Evolutionary conservation across 2,113 vertebrate genomes (phyloP).

Genomic region (Zeus faber): DNA sequence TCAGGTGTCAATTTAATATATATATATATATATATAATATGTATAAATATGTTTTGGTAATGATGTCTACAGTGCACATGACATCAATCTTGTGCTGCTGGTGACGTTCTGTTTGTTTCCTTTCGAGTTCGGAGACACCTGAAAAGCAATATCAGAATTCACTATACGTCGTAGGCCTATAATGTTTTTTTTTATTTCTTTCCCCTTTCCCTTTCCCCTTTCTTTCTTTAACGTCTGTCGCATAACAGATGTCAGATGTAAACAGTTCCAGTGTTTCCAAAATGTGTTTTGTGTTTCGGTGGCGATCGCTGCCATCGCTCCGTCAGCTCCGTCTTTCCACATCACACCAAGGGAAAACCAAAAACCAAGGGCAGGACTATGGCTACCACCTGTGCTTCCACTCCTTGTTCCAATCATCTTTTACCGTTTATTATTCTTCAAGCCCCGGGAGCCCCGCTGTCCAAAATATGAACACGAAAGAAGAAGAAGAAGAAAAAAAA

Average conservation of each 20-base stretch:
- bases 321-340: slow-evolving; percentile 29
- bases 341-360: slow-evolving; percentile 15
- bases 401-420: slow-evolving; percentile 50
- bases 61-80: too few species aligned
- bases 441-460: slow-evolving; percentile 25
- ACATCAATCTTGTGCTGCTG: too few species aligned
- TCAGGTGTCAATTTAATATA: too few species aligned
- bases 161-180: too few species aligned
- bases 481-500: not conserved
- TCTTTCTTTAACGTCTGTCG: too few species aligned
- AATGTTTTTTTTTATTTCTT: too few species aligned
- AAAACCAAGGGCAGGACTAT: slow-evolving; percentile 31
- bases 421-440: slow-evolving; percentile 62
- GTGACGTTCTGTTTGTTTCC: too few species aligned
- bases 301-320: slow-evolving; percentile 27
- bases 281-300: slow-evolving; percentile 31
- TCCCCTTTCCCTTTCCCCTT: too few species aligned
- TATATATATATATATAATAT: too few species aligned
- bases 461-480: slow-evolving; percentile 29
- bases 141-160: too few species aligned
- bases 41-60: too few species aligned
- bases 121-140: too few species aligned
- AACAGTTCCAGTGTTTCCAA: slow-evolving; percentile 17
- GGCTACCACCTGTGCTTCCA: slow-evolving; percentile 63
- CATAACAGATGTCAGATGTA: not conserved